Evolutionary conservation across 2,797 vertebrate species (phyloP), one percentile per base, ranked within the genome.

Genomic region (Hyperoplus lanceolatus): DNA sequence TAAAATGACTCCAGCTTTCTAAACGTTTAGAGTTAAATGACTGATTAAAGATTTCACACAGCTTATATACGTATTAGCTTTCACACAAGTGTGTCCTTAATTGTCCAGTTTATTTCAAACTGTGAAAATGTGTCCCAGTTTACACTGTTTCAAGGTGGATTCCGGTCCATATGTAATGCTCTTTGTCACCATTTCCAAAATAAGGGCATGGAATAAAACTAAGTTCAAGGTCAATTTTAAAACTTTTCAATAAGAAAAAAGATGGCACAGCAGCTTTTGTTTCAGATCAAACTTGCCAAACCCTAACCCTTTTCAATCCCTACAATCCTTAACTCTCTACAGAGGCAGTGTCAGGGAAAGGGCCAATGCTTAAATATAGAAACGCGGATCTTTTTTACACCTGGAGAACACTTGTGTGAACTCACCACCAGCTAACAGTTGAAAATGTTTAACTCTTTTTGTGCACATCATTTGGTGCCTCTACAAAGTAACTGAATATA

Each of bases 1-100:
- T 85, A 68, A 79, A 85, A 91, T 90, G 67, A 75, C 81, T 73
- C 63, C 3, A 3, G 6, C 65, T 2, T 79, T 90, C 72, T 89
- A 89, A 87, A 81, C 75, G 45, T 77, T 77, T 82, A 57, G 29
- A 57, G 13, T 84, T 84, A 16, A 69, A 21, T 83, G 77, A 81
- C 79, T 73, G 51, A 36, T 10, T 6, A 55, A 77, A 42, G 55
- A 57, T 66, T 39, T 66, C 45, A 56, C 55, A 73, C 55, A 51
- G 62, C 55, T 46, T 1, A 15, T n/a, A 15, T 29, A 29, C 29
- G 46, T 60, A 63, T 60, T 63, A 39, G 57, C 50, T 43, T 63
- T 82, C 45, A 14, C 16, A 48, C 7, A 49, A 43, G 43, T 29
- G 8, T 53, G 4, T 45, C 72, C 68, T 58, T 29, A 61, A 61